Percentiles rank a stretch among this genome's conserved stretches.
Conservation (phyloP, 30 jellyfish, hydroid and myxozoan species). For the Phacellophora camtschatica region DNA sequence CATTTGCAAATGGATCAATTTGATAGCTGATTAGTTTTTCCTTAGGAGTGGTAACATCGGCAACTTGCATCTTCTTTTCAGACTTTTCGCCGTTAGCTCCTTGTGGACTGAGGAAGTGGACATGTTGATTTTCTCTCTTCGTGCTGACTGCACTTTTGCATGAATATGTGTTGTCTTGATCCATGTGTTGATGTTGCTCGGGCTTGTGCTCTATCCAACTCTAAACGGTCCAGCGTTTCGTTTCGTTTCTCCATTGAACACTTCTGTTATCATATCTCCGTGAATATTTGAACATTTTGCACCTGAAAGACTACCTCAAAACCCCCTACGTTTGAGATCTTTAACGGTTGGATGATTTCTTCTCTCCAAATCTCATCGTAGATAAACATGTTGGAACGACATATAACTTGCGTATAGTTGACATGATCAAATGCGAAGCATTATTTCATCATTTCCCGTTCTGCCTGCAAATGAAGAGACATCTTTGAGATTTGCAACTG, state of each 20-base stretch:
- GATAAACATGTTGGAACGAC: too few species aligned
- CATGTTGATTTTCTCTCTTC: slow-evolving; percentile 16
- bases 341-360: slow-evolving; percentile 24
- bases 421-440: too few species aligned
- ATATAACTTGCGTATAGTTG: too few species aligned
- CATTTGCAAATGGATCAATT: slow-evolving; percentile 36
- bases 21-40: background rate
- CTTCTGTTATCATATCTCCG: slow-evolving; percentile 44
- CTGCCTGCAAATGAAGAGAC: too few species aligned
- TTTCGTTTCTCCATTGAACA: slow-evolving; percentile 27
- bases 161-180: slow-evolving; percentile 26
- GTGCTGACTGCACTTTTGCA: slow-evolving; percentile 12
- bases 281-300: slow-evolving; percentile 10
- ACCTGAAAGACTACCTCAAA: slow-evolving; percentile 23
- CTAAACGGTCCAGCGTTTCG: slow-evolving; percentile 45
- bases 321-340: background rate
- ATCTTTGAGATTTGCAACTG: too few species aligned
- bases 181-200: slow-evolving; percentile 37
- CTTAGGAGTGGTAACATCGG: slow-evolving; percentile 11
- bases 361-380: slow-evolving; percentile 23
- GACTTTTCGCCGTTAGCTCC: slow-evolving; percentile 21
- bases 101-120: slow-evolving; percentile 19
- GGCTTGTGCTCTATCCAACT: slow-evolving; percentile 49
- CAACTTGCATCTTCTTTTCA: slow-evolving; percentile 2
- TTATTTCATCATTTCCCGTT: too few species aligned